Evolutionary conservation across 2,888 invertebrate genomes (phyloP), one percentile per base, ranked within the genome.

Genomic region (Acanthosepion pharaonis): DNA sequence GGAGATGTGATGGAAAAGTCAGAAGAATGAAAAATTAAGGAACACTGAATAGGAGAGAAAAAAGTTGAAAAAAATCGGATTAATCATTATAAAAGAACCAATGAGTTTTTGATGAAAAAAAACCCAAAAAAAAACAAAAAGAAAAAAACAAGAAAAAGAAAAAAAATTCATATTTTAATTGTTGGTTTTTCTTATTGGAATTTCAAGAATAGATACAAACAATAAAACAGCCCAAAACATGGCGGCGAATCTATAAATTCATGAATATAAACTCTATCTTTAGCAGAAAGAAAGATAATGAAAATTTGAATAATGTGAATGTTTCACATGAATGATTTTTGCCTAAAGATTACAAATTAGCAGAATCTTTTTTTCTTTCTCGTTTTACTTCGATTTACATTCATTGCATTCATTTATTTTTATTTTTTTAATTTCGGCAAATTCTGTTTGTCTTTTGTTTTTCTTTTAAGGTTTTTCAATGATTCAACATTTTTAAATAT

Each of bases 281-380:
- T 78, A 78, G 78, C 78, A 78, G n/a, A 78, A 78, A 78, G 78
- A 78, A n/a, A 78, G 59, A 59, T 59, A 78, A n/a, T 28, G 78
- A 33, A n/a, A 78, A 78, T 78, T 78, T 78, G 78, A 78, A 78
- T 78, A 78, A 78, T 78, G 18, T 78, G 78, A 78, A 78, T 33
- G 78, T 78, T 78, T 78, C 78, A 33, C n/a, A 78, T 78, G 78
- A 78, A 78, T 33, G n/a, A 33, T 78, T 78, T 78, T 78, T 11
- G 78, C 78, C 18, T n/a, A n/a, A 78, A 78, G 78, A 78, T 78
- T 33, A 78, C n/a, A 78, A 78, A 78, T 78, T n/a, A 78, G 78
- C 78, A 78, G n/a, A 15, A n/a, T 78, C 33, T 78, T 78, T 33
- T 78, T 23, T 78, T 78, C 9, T n/a, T 8, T n/a, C 42, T 42